Percentiles rank a stretch among this genome's conserved stretches.
phyloP scores from a whole-genome alignment of 1,140 invertebrate genomes.

The Heliconius congener region DNA sequence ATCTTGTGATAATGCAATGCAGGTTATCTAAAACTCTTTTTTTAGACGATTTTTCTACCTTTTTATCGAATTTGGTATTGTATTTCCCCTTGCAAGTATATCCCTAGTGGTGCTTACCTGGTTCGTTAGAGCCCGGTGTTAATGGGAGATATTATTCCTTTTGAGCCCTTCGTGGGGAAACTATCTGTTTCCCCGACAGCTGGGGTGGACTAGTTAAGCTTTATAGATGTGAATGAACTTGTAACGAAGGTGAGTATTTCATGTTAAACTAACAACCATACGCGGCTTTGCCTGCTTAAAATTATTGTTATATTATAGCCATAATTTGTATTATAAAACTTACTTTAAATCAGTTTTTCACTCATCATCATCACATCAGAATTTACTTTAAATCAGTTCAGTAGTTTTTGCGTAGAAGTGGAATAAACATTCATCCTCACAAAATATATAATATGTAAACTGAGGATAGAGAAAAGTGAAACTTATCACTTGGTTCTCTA shows the following conservation, averaged over 20 bases:
- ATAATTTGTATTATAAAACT: neutral
- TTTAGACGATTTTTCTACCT: neutral
- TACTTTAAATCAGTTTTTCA: too few relatives aligned
- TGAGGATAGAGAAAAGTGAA: too few relatives aligned
- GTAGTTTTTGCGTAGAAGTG: too few relatives aligned
- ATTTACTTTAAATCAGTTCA: too few relatives aligned
- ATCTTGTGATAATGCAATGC: too few relatives aligned
- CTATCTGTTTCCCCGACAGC: slow-evolving; percentile 6
- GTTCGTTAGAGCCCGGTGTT: slow-evolving; percentile 19
- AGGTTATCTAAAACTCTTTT: neutral
- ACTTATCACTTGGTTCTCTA: too few relatives aligned
- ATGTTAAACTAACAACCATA: neutral
- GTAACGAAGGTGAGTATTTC: neutral
- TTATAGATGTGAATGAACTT: slow-evolving; percentile 14
- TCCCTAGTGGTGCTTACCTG: neutral
- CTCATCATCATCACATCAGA: too few relatives aligned
- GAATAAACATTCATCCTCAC: too few relatives aligned
- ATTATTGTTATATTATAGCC: neutral
- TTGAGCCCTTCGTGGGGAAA: slow-evolving; percentile 6
- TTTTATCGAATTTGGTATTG: neutral
- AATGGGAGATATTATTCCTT: slow-evolving; percentile 18
- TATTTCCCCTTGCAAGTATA: neutral
- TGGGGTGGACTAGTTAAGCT: neutral
- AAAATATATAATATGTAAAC: too few relatives aligned
- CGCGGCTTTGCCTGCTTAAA: too few relatives aligned